Conservation (phyloP, 2,113 vertebrate species). For the Indri indri region DNA sequence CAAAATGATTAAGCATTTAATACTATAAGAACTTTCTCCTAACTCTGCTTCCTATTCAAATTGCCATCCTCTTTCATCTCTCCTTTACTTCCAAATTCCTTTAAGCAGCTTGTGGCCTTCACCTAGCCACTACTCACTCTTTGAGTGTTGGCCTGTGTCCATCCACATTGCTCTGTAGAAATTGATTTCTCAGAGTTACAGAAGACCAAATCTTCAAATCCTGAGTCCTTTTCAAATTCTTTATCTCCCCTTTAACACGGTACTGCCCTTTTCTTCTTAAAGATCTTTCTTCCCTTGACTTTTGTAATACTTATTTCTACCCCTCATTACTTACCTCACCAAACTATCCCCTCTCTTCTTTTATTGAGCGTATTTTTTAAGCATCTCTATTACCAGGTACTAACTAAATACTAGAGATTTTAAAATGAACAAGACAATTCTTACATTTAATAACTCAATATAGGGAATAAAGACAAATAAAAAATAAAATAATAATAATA, state of each 20-base stretch:
- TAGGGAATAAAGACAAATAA: neutral
- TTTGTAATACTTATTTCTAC: neutral
- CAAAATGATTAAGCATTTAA: neutral
- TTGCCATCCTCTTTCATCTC: neutral
- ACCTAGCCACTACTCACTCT: neutral
- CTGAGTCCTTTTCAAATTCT: neutral
- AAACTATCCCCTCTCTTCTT: neutral
- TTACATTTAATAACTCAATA: conserved; percentile 36
- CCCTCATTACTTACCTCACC: neutral
- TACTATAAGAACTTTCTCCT: neutral
- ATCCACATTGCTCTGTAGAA: neutral
- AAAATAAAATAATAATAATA: neutral
- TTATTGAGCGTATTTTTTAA: conserved; percentile 16
- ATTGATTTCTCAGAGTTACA: neutral
- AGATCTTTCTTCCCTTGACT: neutral
- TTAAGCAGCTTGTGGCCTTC: neutral
- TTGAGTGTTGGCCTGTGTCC: neutral
- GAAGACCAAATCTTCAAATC: neutral
- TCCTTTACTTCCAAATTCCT: neutral
- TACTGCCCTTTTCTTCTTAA: neutral
- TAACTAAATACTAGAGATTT: neutral
- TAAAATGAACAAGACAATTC: neutral
- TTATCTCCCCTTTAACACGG: neutral
- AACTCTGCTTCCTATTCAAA: neutral
- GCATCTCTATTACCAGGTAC: neutral